Evolutionary conservation across 1,140 invertebrate genomes (phyloP).

Genomic region (Plutomurus gul): DNA sequence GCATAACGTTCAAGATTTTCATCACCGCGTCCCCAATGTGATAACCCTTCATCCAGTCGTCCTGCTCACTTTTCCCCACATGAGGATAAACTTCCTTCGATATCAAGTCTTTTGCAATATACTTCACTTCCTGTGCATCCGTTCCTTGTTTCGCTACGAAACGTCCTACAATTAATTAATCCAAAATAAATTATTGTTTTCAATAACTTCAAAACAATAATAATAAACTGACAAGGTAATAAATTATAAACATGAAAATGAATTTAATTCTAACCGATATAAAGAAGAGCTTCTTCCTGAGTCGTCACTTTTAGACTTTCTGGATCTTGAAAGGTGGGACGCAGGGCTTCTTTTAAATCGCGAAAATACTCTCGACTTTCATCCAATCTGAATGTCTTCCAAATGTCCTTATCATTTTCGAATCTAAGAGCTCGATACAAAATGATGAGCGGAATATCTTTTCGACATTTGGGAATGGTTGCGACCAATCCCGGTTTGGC

Average conservation of each 20-base stretch:
- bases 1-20: slow-evolving; percentile 83
- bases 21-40: slow-evolving; percentile 98
- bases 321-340: background rate
- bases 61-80: slow-evolving; percentile 96
- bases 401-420: slow-evolving; percentile 26
- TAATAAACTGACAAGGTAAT: background rate
- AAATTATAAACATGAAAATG: background rate
- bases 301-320: background rate
- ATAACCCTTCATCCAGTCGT: slow-evolving; percentile 98
- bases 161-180: background rate
- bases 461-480: slow-evolving; percentile 1
- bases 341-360: background rate
- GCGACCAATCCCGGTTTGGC: slow-evolving; percentile 84
- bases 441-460: slow-evolving; percentile 32
- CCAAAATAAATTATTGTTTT: too few species aligned
- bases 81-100: slow-evolving; percentile 95
- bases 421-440: slow-evolving; percentile 46
- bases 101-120: slow-evolving; percentile 15
- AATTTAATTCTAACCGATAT: background rate
- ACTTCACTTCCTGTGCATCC: background rate
- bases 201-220: background rate
- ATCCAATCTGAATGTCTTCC: background rate
- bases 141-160: background rate
- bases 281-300: background rate
- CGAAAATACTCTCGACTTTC: background rate